Conservation (phyloP, 2,797 vertebrate genomes). For the Lutjanus argentimaculatus region DNA sequence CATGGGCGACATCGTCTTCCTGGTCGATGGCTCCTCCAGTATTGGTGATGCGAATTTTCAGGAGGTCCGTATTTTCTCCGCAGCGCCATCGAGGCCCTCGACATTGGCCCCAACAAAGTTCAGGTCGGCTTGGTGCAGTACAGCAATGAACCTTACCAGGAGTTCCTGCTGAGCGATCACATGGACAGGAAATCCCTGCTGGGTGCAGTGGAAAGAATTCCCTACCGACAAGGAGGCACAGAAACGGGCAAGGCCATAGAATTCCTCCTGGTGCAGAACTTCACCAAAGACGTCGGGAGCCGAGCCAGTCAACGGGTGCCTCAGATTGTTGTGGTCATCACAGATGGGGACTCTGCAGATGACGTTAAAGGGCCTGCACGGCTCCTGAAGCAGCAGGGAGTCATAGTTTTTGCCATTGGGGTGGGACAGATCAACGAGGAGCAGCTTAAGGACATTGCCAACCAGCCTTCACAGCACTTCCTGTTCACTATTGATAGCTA, state of each 20-base stretch:
- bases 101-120: conserved; percentile 78
- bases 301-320: conserved; percentile 72
- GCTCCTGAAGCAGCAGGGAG: conserved; percentile 73
- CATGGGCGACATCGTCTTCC: conserved; percentile 86
- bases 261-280: conserved; percentile 73
- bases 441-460: conserved; percentile 81
- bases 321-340: conserved; percentile 86
- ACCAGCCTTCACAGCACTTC: conserved; percentile 80
- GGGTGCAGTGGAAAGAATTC: conserved; percentile 74
- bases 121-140: conserved; percentile 85
- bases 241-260: conserved; percentile 81
- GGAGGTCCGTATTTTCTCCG: conserved; percentile 81
- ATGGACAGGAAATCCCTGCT: conserved; percentile 73
- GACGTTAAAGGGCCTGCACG: conserved; percentile 69
- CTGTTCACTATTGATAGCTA: conserved; percentile 73
- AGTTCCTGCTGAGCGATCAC: conserved; percentile 82
- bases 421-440: conserved; percentile 68
- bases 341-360: conserved; percentile 81
- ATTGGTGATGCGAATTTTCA: conserved; percentile 71
- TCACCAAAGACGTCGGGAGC: conserved; percentile 78
- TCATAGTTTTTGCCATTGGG: conserved; percentile 82
- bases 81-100: conserved; percentile 71
- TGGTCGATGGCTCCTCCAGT: conserved; percentile 86
- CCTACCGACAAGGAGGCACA: conserved; percentile 69
- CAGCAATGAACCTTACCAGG: conserved; percentile 60